Percentiles rank a stretch among this genome's conserved stretches.
phyloP scores from a whole-genome alignment of 2,797 vertebrate genomes.

The Chrysocyon brachyurus region DNA sequence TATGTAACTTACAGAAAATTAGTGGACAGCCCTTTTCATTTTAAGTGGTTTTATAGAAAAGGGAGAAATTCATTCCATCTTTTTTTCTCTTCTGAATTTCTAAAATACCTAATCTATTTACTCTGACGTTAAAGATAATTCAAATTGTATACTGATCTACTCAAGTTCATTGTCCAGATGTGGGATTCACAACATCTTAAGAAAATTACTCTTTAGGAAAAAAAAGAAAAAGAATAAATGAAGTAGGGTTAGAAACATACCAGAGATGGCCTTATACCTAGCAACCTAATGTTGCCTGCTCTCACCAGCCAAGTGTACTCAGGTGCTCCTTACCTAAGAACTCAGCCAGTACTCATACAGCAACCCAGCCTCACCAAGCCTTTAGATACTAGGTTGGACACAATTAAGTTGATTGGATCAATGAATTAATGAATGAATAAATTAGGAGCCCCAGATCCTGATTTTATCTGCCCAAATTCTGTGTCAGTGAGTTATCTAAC shows the following conservation, averaged over 20 bases:
- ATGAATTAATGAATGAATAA: slow-evolving; percentile 17
- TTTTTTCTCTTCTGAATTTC: neutral
- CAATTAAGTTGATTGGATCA: neutral
- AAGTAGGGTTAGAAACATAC: neutral
- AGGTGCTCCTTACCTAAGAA: neutral
- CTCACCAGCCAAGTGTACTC: neutral
- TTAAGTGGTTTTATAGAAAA: slow-evolving; percentile 58
- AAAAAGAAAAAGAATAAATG: neutral
- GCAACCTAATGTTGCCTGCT: neutral
- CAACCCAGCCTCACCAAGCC: neutral
- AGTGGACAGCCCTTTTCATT: slow-evolving; percentile 72
- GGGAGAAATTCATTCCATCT: rapidly evolving
- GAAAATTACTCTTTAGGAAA: neutral
- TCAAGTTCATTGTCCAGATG: slow-evolving; percentile 31
- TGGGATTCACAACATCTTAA: neutral
- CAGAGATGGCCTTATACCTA: neutral
- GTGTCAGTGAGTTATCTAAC: neutral
- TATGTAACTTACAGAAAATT: slow-evolving; percentile 75
- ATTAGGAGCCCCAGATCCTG: neutral
- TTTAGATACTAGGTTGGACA: neutral
- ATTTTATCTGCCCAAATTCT: neutral
- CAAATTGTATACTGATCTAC: neutral
- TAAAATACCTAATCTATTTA: neutral
- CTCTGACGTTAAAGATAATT: neutral
- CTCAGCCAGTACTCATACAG: neutral